Percentiles rank a stretch among this genome's conserved stretches.
Conservation (phyloP, 1,140 invertebrate genomes). For the Penaeus vannamei region DNA sequence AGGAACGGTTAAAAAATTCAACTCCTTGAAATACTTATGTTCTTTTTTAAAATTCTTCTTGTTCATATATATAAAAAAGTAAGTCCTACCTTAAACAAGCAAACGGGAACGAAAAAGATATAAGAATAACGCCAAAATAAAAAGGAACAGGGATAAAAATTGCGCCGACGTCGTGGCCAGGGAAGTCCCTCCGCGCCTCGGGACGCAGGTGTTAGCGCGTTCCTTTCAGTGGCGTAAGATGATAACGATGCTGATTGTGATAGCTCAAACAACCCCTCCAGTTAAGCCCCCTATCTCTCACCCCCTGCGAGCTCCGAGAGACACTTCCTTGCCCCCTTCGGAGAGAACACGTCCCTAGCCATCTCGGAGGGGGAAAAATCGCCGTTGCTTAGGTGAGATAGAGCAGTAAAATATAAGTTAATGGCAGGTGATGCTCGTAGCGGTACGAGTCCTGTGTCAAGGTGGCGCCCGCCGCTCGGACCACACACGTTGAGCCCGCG, state of each 20-base stretch:
- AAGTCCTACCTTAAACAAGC: too few species aligned
- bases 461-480: constrained; percentile 49
- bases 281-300: constrained; percentile 34
- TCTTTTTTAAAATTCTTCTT: too few species aligned
- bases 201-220: constrained; percentile 41
- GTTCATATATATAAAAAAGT: too few species aligned
- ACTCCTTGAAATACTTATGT: too few species aligned
- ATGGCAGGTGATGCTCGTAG: constrained; percentile 35
- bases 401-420: constrained; percentile 42
- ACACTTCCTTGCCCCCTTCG: not conserved
- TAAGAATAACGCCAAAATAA: too few species aligned
- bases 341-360: constrained; percentile 31
- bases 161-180: not conserved
- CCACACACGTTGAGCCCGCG: constrained; percentile 41
- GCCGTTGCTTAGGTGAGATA: constrained; percentile 37
- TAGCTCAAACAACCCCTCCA: constrained; percentile 31
- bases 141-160: too few species aligned
- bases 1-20: too few species aligned
- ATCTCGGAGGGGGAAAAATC: constrained; percentile 16
- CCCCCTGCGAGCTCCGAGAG: constrained; percentile 10
- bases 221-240: constrained; percentile 47
- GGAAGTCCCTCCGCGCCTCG: not conserved
- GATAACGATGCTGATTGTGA: constrained; percentile 45
- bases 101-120: too few species aligned
- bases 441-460: constrained; percentile 26